Evolutionary conservation across 53 echinoderm and acorn worm genomes (phyloP).

Genomic region (Astropecten irregularis): DNA sequence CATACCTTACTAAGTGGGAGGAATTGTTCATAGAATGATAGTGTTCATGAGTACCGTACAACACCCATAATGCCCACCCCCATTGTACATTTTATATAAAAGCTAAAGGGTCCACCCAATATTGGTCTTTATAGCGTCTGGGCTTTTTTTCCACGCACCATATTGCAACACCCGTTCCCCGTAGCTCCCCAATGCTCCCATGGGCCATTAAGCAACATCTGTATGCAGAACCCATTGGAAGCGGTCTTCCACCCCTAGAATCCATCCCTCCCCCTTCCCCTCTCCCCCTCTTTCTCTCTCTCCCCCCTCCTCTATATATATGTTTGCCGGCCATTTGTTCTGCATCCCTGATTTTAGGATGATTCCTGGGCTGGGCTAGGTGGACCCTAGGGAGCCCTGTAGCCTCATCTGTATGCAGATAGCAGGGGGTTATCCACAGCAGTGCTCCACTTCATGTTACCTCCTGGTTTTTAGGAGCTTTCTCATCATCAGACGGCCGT

Average conservation of each 20-base stretch:
- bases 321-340: conserved; percentile 65
- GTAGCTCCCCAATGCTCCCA: neutral
- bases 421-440: conserved; percentile 1
- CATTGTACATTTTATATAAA: no score
- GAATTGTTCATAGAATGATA: no score
- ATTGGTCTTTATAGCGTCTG: no score
- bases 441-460: neutral
- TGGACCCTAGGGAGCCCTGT: conserved; percentile 34
- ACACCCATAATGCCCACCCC: no score
- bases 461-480: neutral
- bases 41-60: no score
- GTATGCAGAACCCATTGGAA: conserved; percentile 47
- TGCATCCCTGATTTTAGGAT: conserved; percentile 63
- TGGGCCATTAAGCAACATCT: conserved; percentile 44
- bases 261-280: neutral
- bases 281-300: neutral
- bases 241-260: conserved; percentile 4
- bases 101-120: no score
- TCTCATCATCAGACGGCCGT: no score
- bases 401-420: conserved; percentile 53
- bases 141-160: neutral
- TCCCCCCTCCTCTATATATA: neutral
- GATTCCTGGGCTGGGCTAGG: conserved; percentile 51
- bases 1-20: no score
- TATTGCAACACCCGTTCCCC: neutral